Base-by-base conservation (phyloP, 1,140 invertebrate species). In the Oscheius sp. region DNA sequence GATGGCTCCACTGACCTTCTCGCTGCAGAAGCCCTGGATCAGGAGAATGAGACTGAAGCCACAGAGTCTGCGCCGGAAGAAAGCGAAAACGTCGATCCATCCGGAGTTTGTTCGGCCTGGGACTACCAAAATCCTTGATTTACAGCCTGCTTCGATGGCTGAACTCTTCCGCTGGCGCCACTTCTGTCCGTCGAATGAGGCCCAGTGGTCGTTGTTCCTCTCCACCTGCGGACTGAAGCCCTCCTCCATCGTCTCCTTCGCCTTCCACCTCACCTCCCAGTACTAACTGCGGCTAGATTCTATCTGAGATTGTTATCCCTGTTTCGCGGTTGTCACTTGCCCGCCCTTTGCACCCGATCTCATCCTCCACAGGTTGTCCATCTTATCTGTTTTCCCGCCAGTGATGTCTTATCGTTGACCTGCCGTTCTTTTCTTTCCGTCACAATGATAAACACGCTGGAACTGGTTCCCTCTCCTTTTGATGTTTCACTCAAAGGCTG, bases 81-180 rank as follows among this genome's bases (percentile, higher is more conserved):
- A 59, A 18, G 15, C 0, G 58, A 68, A 59, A 13, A 2, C 29
- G 52, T 32, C 31, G 29, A 10, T 38, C 3, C 35, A 34, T 23
- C 45, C 2, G 13, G n/a, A 58, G 45, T 58, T 67, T n/a, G 45
- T 58, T 67, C 38, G 18, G 18, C 1, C 29, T 18, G 10, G 26
- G 10, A 67, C 62, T 67, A 4, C 13, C 18, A 55, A 64, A 46
- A 35, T 64, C 13, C n/a, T n/a, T 65, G 7, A 32, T n/a, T 32
- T 68, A 1, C 28, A 68, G 45, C 55, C 63, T 15, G 72, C 55
- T 15, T 74, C 72, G 2, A 35, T 74, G 49, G 66, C 72, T 15
- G 72, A 68, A 52, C 72, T 71, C 7, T 68, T 35, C 65, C 10
- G 72, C 10, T 74, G 72, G 72, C 45, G 72, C 20, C 72, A 74